Percentiles rank a stretch among this genome's conserved stretches.
Evolutionary conservation across 2,113 vertebrate species (phyloP).

Genomic region (Paramormyrops kingsleyae): DNA sequence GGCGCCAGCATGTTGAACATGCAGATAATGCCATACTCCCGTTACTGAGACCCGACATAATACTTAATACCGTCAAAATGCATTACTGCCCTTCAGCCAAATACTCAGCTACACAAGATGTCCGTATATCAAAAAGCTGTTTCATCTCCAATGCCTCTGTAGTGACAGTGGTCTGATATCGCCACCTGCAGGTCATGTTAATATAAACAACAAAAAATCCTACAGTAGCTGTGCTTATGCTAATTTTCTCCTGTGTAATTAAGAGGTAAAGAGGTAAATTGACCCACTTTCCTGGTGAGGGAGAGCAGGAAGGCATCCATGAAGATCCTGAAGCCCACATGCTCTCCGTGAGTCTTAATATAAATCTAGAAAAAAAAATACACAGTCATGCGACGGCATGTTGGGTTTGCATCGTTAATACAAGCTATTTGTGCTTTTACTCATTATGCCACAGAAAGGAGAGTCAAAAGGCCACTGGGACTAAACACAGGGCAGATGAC

Average conservation of each 20-base stretch:
- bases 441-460: not conserved
- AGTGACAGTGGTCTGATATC: not conserved
- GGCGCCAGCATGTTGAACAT: not conserved
- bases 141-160: not conserved
- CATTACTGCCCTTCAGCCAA: not conserved
- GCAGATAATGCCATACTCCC: not conserved
- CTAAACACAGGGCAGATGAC: not conserved
- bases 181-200: slow-evolving; percentile 4
- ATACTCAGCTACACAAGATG: not conserved
- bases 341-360: slow-evolving; percentile 86
- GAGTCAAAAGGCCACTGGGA: not conserved
- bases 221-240: not conserved
- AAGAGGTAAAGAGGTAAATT: not conserved
- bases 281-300: slow-evolving; percentile 82
- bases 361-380: slow-evolving; percentile 65
- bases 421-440: not conserved
- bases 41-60: not conserved
- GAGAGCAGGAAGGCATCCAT: slow-evolving; percentile 95
- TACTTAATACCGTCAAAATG: not conserved
- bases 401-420: not conserved
- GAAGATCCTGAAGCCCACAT: slow-evolving; percentile 95
- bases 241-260: not conserved
- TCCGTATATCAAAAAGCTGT: not conserved
- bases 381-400: not conserved
- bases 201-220: not conserved